phyloP scores from a whole-genome alignment of 2,797 vertebrate genomes.

The Diplodus puntazzo region DNA sequence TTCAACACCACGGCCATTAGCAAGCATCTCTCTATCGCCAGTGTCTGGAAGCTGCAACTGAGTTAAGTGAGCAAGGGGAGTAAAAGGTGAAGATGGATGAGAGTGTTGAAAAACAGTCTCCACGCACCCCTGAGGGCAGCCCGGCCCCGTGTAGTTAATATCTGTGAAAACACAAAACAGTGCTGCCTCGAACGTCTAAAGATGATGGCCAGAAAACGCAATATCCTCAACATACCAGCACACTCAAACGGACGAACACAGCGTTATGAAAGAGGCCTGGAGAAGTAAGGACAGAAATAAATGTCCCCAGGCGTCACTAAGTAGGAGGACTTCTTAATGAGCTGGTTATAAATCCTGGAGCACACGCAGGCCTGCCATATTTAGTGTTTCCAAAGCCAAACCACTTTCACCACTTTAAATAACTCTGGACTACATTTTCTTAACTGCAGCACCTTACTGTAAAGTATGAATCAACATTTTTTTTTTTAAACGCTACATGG shows the following conservation, averaged over 20 bases:
- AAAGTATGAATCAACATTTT: background rate
- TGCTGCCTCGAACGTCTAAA: constrained; percentile 23
- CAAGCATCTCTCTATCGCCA: constrained; percentile 53
- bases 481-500: background rate
- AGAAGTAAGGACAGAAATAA: constrained; percentile 44
- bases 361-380: constrained; percentile 14
- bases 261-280: constrained; percentile 22
- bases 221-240: constrained; percentile 21
- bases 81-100: constrained; percentile 57
- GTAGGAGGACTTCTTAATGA: constrained; percentile 42
- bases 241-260: constrained; percentile 8
- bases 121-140: constrained; percentile 21
- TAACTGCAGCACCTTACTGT: background rate
- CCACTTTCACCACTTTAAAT: constrained; percentile 2
- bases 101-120: constrained; percentile 63
- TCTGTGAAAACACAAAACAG: constrained; percentile 23
- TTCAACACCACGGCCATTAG: constrained; percentile 76
- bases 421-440: background rate
- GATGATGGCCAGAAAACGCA: background rate
- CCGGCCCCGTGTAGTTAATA: constrained; percentile 12
- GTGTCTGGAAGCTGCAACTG: constrained; percentile 35
- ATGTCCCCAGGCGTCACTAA: constrained; percentile 46
- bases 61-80: constrained; percentile 29
- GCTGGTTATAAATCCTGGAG: constrained; percentile 30
- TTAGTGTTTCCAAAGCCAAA: constrained; percentile 26